Conservation (phyloP, 1,140 invertebrate species). For the Phymastichus coffea region DNA sequence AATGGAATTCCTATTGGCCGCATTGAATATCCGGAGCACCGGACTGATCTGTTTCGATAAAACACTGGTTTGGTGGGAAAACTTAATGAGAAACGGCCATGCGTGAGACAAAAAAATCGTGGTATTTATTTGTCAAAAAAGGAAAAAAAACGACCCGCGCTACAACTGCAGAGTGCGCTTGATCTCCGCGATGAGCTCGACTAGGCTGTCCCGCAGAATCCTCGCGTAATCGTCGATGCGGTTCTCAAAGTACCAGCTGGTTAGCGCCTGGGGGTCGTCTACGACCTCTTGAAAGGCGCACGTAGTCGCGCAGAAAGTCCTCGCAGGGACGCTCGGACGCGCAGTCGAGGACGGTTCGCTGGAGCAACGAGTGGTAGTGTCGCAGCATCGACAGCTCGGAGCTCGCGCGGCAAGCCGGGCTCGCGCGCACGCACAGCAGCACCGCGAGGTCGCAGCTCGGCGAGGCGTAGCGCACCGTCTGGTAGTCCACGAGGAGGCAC, state of each 20-base stretch:
- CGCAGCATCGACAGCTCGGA: not conserved
- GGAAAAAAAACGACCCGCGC: too few species aligned
- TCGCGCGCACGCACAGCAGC: not conserved
- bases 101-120: too few species aligned
- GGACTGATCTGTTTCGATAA: too few species aligned
- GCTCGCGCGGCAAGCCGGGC: not conserved
- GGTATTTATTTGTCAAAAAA: too few species aligned
- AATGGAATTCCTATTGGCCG: too few species aligned
- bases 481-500: constrained; percentile 14
- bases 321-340: not conserved
- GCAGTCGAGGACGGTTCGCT: not conserved
- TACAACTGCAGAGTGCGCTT: too few species aligned
- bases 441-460: constrained; percentile 7
- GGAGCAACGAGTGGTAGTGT: not conserved
- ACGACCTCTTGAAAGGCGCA: not conserved
- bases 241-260: constrained; percentile 6
- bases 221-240: not conserved
- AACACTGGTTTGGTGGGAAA: too few species aligned
- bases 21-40: too few species aligned
- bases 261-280: not conserved
- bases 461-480: constrained; percentile 15
- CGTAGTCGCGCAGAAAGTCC: not conserved
- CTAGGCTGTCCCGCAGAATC: not conserved
- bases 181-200: not conserved
- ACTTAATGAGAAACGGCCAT: too few species aligned